Evolutionary conservation across 2,113 vertebrate genomes (phyloP).

Genomic region (Microtus richardsoni): DNA sequence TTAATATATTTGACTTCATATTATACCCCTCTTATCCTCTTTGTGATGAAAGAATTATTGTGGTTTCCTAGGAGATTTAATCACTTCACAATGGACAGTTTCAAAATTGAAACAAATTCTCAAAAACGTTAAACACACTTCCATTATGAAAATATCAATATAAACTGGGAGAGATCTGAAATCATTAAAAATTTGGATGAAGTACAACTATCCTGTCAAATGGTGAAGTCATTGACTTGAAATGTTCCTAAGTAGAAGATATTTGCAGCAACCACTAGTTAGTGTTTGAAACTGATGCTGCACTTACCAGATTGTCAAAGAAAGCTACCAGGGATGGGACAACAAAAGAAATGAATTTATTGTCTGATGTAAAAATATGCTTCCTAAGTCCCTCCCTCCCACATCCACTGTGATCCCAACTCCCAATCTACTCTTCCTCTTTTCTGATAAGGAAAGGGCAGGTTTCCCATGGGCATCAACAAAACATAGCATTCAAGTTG

Average conservation of each 20-base stretch:
- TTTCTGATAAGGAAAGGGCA: not conserved
- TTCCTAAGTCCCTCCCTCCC: not conserved
- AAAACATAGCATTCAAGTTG: not conserved
- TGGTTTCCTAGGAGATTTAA: not conserved
- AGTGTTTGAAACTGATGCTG: not conserved
- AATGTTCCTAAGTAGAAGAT: not conserved
- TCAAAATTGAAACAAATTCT: not conserved
- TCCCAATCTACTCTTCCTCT: not conserved
- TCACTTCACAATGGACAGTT: not conserved
- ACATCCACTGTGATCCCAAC: not conserved
- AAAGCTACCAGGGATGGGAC: not conserved
- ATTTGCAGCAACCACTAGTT: not conserved
- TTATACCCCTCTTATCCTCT: not conserved
- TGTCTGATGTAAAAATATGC: not conserved
- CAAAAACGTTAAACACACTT: not conserved
- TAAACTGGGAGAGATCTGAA: not conserved
- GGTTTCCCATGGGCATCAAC: not conserved
- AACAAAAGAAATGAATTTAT: not conserved
- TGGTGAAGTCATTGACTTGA: not conserved
- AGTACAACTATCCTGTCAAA: not conserved
- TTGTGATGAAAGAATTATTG: not conserved
- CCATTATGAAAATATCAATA: not conserved
- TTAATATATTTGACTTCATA: not conserved
- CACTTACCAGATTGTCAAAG: not conserved
- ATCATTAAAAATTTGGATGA: not conserved